Evolutionary conservation across 2,797 vertebrate genomes (phyloP), one percentile per base, ranked within the genome.

Genomic region (Alauda arvensis): DNA sequence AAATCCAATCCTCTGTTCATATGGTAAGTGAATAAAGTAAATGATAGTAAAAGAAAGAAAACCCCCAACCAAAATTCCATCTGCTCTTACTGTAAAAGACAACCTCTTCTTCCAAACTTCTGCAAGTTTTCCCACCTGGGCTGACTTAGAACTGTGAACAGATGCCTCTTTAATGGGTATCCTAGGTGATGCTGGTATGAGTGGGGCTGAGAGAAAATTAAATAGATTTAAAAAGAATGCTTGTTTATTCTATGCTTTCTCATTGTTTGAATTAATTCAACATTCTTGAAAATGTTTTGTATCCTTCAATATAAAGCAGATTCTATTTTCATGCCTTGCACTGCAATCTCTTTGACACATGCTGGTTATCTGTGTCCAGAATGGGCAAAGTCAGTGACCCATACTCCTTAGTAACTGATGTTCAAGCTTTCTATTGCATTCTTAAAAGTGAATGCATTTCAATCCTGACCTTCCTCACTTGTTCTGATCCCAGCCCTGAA

Each of bases 371-470:
- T 82, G 43, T 65, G 62, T 61, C 37, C 18, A 7, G 40, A 87
- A 70, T 34, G 24, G 62, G 37, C 28, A 45, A 77, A 95, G 31
- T 53, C 69, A 59, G 52, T 85, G 83, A 85, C 87, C 72, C 72
- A 29, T 48, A 77, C 25, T 51, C 37, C 37, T 53, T 67, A 80
- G 69, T 51, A 93, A 90, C 89, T 80, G 40, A 85, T 87, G 65
- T 83, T 84, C 71, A 89, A 84, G 18, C 43, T 86, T 93, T 61
- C 55, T 79, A 39, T 37, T 79, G 37, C 43, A 52, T 82, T 79
- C 55, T 82, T 86, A 65, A 74, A 85, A 92, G 84, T 55, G 14
- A 86, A 77, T 45, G 43, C 40, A 59, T 89, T 93, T 93, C 85
- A 61, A 5, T 68, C 57, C 29, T 88, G 85, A 94, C 85, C 89